These are phyloP conservation scores for Melanostoma mellinum DNA, from an alignment of 2,888 invertebrate genomes.

Conservation along the genomic window DNA sequence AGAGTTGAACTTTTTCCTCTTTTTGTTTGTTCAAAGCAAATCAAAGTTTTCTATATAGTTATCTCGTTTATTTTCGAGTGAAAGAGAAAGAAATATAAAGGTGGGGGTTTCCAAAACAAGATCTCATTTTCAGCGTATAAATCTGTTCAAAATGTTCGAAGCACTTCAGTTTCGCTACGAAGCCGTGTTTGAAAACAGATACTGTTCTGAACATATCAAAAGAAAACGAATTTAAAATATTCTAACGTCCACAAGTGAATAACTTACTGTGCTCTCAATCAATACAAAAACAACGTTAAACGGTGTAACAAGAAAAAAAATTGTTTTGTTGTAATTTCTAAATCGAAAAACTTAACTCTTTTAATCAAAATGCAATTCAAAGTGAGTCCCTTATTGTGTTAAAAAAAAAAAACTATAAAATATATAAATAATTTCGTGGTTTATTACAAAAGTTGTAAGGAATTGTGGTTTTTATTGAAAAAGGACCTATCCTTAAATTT, in stretches of 20 bases:
- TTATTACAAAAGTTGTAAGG: background rate
- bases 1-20: slow-evolving; percentile 17
- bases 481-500: no score
- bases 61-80: slow-evolving; percentile 54
- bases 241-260: background rate
- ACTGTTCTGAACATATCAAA: background rate
- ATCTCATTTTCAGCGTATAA: slow-evolving; percentile 46
- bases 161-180: slow-evolving; percentile 61
- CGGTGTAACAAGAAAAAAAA: background rate
- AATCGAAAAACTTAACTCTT: no score
- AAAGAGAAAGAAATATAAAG: slow-evolving; percentile 36
- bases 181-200: slow-evolving; percentile 59
- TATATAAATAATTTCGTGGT: background rate
- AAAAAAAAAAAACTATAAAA: no score
- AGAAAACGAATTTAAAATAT: background rate
- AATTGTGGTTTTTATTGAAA: no score
- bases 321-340: background rate
- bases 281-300: background rate
- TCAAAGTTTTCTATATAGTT: slow-evolving; percentile 4
- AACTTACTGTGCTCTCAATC: background rate
- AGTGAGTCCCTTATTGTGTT: slow-evolving; percentile 36
- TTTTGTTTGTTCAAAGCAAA: background rate
- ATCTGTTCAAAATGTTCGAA: slow-evolving; percentile 51
- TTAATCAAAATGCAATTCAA: slow-evolving; percentile 55
- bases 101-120: slow-evolving; percentile 37